A percentile compares a stretch with the other conserved stretches of the same genome.
These are phyloP conservation scores for Ctenicera cuprea DNA, from an alignment of 2,888 invertebrate genomes.

Conservation along the genomic window DNA sequence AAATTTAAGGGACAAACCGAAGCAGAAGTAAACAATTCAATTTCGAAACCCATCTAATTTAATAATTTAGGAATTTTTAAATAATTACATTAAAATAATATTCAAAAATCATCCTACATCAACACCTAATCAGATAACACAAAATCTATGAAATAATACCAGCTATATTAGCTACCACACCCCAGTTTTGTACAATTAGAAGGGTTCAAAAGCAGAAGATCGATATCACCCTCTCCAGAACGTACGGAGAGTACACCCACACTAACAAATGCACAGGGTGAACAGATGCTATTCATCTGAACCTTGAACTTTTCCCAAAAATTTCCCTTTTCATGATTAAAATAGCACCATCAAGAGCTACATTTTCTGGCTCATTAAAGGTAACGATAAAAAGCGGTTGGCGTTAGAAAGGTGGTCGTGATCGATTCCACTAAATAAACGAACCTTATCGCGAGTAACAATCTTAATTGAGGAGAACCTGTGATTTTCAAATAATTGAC, in stretches of 20 bases:
- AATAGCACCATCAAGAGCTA: conserved; percentile 6
- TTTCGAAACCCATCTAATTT: no score
- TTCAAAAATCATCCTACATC: no score
- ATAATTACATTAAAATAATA: no score
- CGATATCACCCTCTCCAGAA: conserved; percentile 26
- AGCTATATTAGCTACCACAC: neutral
- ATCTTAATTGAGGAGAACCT: conserved; percentile 18
- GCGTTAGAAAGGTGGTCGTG: conserved; percentile 25
- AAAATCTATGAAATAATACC: neutral
- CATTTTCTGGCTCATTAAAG: conserved; percentile 11
- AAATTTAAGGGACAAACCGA: neutral
- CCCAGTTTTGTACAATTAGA: conserved; percentile 8
- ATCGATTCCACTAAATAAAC: conserved; percentile 26
- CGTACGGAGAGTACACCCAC: neutral
- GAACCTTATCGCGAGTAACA: conserved; percentile 12
- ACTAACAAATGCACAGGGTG: neutral
- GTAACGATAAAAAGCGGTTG: neutral
- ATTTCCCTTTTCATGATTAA: conserved; percentile 24
- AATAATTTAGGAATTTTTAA: no score
- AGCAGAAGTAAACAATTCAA: neutral
- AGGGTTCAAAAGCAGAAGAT: conserved; percentile 19
- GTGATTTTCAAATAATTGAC: conserved; percentile 11
- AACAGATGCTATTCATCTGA: conserved; percentile 19
- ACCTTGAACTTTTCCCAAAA: conserved; percentile 42
- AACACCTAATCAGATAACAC: no score